Base-by-base conservation (phyloP, 2,797 vertebrate genomes). In the Borostomias antarcticus region DNA sequence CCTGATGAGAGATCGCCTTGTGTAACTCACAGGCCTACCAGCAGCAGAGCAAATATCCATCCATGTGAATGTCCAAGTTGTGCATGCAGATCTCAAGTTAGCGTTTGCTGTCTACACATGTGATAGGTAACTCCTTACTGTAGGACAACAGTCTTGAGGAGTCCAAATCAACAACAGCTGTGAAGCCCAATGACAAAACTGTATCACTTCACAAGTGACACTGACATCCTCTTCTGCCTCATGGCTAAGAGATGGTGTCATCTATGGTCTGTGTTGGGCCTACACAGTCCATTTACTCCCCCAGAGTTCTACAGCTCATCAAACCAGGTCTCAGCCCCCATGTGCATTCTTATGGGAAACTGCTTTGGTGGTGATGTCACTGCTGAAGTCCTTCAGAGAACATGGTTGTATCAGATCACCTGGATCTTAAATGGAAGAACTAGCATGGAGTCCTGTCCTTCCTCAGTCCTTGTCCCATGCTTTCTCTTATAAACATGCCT, bases 381-480 rank as follows among this genome's bases (percentile, higher is more conserved):
- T 68, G 25, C 17, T 50, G 43, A 48, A 72, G 85, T 86, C 77
- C 80, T 64, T 82, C 68, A 33, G 74, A 47, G 68, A 75, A 78
- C 71, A 53, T 48, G 28, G 5, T 52, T 54, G 32, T 17, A 21
- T 23, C 2, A 60, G 61, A 65, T 80, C 64, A 66, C 70, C 64
- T 76, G 19, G 64, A 53, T 72, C 73, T 68, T 28, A 80, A 80
- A 76, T 71, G 84, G 81, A 88, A 85, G 82, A 87, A 75, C 79
- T 81, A 13, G 64, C 66, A 62, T 70, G 69, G 74, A 64, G 74
- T 58, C 52, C 13, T 1, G 40, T 74, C 78, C 79, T 77, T 81
- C 79, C 74, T 70, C 19, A 64, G 74, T 87, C 79, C 81, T 58
- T 66, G n/a, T 40, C 48, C 23, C 52, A 19, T 45, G 63, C 63